A percentile compares a stretch with the other conserved stretches of the same genome.
These are phyloP conservation scores for Tinea pellionella DNA, from an alignment of 2,888 invertebrate genomes.

Conservation along the genomic window DNA sequence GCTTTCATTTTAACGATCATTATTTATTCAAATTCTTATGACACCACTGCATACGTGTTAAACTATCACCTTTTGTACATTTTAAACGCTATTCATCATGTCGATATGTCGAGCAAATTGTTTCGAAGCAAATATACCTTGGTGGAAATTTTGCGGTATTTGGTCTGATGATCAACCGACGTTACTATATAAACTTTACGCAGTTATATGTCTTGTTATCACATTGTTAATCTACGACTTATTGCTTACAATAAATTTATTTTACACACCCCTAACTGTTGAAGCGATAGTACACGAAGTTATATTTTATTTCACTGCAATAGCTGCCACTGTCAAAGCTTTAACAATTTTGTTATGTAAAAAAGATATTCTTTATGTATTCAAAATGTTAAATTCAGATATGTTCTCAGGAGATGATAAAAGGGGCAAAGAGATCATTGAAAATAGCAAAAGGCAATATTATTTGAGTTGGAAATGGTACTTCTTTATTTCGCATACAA, in stretches of 20 bases:
- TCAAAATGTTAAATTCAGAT: slow-evolving; percentile 38
- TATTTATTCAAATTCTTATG: background rate
- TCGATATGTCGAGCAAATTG: slow-evolving; percentile 9
- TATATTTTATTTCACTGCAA: slow-evolving; percentile 41
- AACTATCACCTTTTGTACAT: background rate
- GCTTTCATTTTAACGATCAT: background rate
- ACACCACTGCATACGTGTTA: background rate
- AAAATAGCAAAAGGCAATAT: slow-evolving; percentile 26
- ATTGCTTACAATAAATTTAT: slow-evolving; percentile 38
- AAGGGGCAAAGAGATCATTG: slow-evolving; percentile 26
- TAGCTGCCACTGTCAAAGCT: slow-evolving; percentile 36
- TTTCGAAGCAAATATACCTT: slow-evolving; percentile 4
- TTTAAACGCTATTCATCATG: background rate
- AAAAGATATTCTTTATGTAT: slow-evolving; percentile 29
- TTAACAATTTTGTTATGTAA: slow-evolving; percentile 35
- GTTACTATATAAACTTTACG: background rate
- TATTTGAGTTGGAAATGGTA: slow-evolving; percentile 29
- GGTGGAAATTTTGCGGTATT: slow-evolving; percentile 2
- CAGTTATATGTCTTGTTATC: slow-evolving; percentile 26
- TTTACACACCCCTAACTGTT: slow-evolving; percentile 38
- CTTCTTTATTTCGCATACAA: slow-evolving; percentile 25
- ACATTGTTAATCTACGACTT: slow-evolving; percentile 33
- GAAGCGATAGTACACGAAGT: slow-evolving; percentile 42
- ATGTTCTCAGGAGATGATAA: slow-evolving; percentile 32
- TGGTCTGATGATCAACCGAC: background rate